Conservation (phyloP, 2,113 vertebrate species). For the Speoplatyrhinus poulsoni region DNA sequence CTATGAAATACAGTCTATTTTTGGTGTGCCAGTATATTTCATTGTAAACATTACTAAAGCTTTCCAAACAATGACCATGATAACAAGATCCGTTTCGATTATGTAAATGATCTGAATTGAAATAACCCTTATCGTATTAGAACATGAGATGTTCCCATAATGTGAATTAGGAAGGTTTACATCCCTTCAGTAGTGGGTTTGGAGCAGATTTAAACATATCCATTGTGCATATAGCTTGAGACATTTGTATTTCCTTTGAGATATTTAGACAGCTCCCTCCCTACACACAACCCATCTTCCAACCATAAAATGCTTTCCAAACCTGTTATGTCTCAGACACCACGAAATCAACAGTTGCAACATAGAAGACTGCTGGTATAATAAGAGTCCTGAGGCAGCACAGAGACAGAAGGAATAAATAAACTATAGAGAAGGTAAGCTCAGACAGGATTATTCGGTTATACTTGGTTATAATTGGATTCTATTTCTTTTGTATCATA, state of each 20-base stretch:
- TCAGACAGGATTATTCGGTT: neutral
- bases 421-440: neutral
- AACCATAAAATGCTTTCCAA: too few species aligned
- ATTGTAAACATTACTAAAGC: neutral
- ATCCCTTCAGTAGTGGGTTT: too few species aligned
- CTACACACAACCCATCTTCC: neutral
- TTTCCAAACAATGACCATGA: conserved; percentile 28
- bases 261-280: neutral
- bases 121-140: too few species aligned
- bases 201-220: too few species aligned
- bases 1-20: too few species aligned
- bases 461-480: conserved; percentile 9
- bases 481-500: neutral
- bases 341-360: too few species aligned
- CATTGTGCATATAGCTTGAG: neutral
- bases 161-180: too few species aligned
- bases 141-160: too few species aligned
- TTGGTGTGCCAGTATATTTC: too few species aligned
- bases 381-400: neutral
- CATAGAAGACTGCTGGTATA: neutral
- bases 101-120: too few species aligned
- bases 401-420: neutral
- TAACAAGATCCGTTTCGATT: neutral
- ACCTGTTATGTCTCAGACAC: too few species aligned
- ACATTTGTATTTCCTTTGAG: neutral